A percentile compares a stretch with the other conserved stretches of the same genome.
These are phyloP conservation scores for Suncus etruscus DNA, from an alignment of 2,113 vertebrate species.

Conservation along the genomic window DNA sequence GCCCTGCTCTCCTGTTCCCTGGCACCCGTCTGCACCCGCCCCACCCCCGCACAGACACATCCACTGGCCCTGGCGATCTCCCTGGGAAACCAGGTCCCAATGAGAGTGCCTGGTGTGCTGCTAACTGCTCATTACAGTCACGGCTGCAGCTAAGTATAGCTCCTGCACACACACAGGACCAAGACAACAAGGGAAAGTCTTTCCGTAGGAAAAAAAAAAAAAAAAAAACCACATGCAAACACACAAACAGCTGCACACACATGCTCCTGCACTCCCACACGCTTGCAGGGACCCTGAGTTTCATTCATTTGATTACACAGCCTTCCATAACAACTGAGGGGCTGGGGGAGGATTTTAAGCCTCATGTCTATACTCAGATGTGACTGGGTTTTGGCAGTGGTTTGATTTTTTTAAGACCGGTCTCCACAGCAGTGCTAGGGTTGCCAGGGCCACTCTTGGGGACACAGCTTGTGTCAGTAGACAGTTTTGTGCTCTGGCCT, in stretches of 20 bases:
- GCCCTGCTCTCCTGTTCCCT: neutral
- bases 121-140: conserved; percentile 82
- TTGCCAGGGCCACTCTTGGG: too few species aligned
- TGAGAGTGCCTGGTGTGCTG: conserved; percentile 67
- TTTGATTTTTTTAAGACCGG: too few species aligned
- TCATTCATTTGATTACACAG: neutral
- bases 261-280: neutral
- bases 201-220: conserved; percentile 60
- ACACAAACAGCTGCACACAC: conserved; percentile 36
- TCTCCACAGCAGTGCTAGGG: too few species aligned
- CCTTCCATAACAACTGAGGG: neutral
- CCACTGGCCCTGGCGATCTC: conserved; percentile 72
- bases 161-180: conserved; percentile 72
- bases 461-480: too few species aligned
- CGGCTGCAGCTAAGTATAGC: conserved; percentile 80
- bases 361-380: neutral
- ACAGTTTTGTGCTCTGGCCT: too few species aligned
- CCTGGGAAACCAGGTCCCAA: conserved; percentile 82
- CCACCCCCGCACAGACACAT: neutral
- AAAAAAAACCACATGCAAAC: conserved; percentile 38
- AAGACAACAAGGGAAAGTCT: conserved; percentile 76
- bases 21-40: conserved; percentile 34
- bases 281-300: neutral
- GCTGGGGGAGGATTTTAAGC: neutral
- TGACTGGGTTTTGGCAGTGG: neutral